phyloP scores from a whole-genome alignment of 1,140 invertebrate species.

The Pomacea maculata region DNA sequence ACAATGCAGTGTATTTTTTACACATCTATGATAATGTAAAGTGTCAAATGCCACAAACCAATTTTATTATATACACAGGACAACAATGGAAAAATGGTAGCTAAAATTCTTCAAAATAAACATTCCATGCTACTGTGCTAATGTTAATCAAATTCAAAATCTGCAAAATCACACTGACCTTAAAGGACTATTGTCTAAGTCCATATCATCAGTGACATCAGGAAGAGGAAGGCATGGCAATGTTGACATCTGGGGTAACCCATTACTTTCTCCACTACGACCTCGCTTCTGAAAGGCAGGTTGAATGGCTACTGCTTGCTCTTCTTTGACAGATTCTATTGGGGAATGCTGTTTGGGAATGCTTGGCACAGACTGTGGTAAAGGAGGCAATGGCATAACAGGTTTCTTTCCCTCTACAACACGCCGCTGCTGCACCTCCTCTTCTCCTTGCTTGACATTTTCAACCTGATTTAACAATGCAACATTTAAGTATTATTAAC shows the following conservation, averaged over 20 bases:
- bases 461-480: constrained; percentile 2
- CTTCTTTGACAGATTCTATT: too few species aligned
- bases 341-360: constrained; percentile 11
- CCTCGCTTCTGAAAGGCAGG: too few species aligned
- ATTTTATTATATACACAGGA: too few species aligned
- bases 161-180: constrained; percentile 32
- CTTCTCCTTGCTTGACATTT: constrained; percentile 15
- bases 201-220: constrained; percentile 45
- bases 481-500: not conserved
- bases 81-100: too few species aligned
- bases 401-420: constrained; percentile 42
- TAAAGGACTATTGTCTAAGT: constrained; percentile 49
- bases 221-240: constrained; percentile 51
- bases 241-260: constrained; percentile 33
- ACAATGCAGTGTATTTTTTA: too few species aligned
- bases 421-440: constrained; percentile 16
- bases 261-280: constrained; percentile 1
- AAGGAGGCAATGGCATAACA: constrained; percentile 13
- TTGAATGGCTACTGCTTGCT: too few species aligned
- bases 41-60: too few species aligned
- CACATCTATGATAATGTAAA: too few species aligned
- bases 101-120: too few species aligned
- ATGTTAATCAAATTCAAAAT: too few species aligned
- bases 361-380: not conserved
- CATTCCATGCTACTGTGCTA: too few species aligned